Percentiles rank a stretch among this genome's conserved stretches.
Evolutionary conservation across 2,888 invertebrate species (phyloP).

Genomic region (Diloba caeruleocephala): DNA sequence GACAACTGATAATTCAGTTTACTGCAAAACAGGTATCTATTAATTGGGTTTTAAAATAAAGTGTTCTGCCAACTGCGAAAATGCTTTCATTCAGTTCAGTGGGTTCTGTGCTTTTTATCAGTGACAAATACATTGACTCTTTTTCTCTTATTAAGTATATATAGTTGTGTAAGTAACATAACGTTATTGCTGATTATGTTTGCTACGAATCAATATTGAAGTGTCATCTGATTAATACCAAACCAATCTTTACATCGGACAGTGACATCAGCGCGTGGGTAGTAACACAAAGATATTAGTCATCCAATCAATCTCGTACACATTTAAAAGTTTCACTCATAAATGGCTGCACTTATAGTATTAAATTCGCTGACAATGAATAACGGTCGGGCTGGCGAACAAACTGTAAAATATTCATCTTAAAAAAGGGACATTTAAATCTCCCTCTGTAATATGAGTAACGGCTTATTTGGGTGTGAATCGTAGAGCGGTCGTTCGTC

Average conservation of each 20-base stretch:
- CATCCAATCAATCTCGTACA: conserved; percentile 65
- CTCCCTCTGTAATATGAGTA: conserved; percentile 84
- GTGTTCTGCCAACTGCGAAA: conserved; percentile 12
- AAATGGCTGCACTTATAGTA: conserved; percentile 82
- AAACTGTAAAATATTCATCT: conserved; percentile 78
- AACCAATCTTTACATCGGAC: conserved; percentile 22
- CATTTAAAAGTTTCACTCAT: conserved; percentile 76
- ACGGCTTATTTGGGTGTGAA: conserved; percentile 79
- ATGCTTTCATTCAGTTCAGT: conserved; percentile 8
- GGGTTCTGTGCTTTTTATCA: conserved; percentile 18
- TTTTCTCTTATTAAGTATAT: conserved; percentile 5
- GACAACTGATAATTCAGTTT: too few relatives aligned
- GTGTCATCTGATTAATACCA: conserved; percentile 43
- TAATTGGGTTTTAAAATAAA: conserved; percentile 5
- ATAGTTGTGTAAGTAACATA: conserved; percentile 2
- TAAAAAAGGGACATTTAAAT: conserved; percentile 82
- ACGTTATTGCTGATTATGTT: conserved; percentile 6
- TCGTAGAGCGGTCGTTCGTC: conserved; percentile 72
- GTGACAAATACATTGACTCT: conserved; percentile 21
- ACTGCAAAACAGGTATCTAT: too few relatives aligned
- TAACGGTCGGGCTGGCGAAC: conserved; percentile 64
- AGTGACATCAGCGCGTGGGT: conserved; percentile 35
- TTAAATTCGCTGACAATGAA: conserved; percentile 83
- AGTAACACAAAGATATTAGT: conserved; percentile 50
- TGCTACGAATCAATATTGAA: conserved; percentile 20